These are phyloP conservation scores for Tuta absoluta DNA, from an alignment of 2,888 invertebrate genomes.

Conservation along the genomic window DNA sequence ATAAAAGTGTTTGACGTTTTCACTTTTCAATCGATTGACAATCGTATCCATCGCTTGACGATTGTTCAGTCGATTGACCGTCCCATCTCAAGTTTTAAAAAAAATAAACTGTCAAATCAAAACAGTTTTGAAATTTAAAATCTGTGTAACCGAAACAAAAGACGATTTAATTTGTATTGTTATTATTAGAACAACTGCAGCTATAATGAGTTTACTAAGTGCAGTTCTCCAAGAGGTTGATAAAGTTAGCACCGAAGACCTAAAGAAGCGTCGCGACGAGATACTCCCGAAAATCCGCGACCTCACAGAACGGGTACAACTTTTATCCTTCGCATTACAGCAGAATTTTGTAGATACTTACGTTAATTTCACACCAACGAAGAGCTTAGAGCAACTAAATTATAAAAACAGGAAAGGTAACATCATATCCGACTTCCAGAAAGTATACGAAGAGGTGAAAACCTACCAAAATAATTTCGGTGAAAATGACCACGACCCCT, in stretches of 20 bases:
- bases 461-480: slow-evolving; percentile 47
- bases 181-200: not conserved
- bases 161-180: too few relatives aligned
- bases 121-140: too few relatives aligned
- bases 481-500: slow-evolving; percentile 56
- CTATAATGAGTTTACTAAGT: slow-evolving; percentile 66
- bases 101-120: too few relatives aligned
- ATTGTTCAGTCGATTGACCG: too few relatives aligned
- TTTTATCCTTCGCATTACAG: slow-evolving; percentile 68
- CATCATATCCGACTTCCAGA: slow-evolving; percentile 54
- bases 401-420: slow-evolving; percentile 64
- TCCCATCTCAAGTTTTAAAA: too few relatives aligned
- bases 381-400: slow-evolving; percentile 70
- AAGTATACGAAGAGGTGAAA: slow-evolving; percentile 47
- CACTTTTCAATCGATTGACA: too few relatives aligned
- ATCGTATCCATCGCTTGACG: too few relatives aligned
- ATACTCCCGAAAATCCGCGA: slow-evolving; percentile 59
- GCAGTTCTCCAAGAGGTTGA: slow-evolving; percentile 65
- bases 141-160: too few relatives aligned
- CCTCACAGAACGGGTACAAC: slow-evolving; percentile 61
- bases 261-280: slow-evolving; percentile 59
- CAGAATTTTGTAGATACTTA: slow-evolving; percentile 67
- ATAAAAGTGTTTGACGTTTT: too few relatives aligned
- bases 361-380: slow-evolving; percentile 62
- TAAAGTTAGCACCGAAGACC: slow-evolving; percentile 57